phyloP scores from a whole-genome alignment of 2,888 invertebrate genomes.

The Tupiocoris notatus region DNA sequence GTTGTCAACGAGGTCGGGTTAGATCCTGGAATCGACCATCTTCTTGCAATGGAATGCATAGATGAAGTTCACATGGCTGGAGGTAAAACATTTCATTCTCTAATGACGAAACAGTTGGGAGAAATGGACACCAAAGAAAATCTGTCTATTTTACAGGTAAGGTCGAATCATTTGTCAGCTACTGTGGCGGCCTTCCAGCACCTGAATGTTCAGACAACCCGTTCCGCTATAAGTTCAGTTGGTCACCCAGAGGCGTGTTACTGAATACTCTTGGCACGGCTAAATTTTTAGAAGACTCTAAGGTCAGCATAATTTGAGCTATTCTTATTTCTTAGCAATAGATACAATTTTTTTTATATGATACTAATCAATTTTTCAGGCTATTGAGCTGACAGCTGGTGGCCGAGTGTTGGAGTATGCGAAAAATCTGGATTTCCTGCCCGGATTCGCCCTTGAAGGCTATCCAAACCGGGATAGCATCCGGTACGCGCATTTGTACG shows the following conservation, averaged over 20 bases:
- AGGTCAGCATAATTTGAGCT: constrained; percentile 57
- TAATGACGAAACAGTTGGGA: no score
- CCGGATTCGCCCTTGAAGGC: constrained; percentile 94
- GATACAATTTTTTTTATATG: background rate
- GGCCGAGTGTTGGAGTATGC: constrained; percentile 85
- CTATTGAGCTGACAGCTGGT: constrained; percentile 84
- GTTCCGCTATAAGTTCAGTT: constrained; percentile 88
- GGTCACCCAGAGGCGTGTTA: constrained; percentile 93
- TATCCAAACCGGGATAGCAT: constrained; percentile 96
- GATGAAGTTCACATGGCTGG: constrained; percentile 86
- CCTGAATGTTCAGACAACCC: constrained; percentile 94
- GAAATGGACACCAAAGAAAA: background rate
- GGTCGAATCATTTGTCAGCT: constrained; percentile 92
- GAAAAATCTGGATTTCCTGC: constrained; percentile 81
- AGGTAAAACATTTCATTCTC: constrained; percentile 58
- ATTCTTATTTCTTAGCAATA: background rate
- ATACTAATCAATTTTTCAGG: constrained; percentile 55
- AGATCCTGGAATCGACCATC: constrained; percentile 98
- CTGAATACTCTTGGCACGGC: constrained; percentile 87
- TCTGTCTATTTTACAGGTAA: constrained; percentile 54
- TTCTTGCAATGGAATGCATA: constrained; percentile 94
- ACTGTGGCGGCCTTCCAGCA: constrained; percentile 95
- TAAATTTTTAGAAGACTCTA: constrained; percentile 77
- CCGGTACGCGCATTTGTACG: constrained; percentile 81
- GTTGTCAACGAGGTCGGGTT: constrained; percentile 95